Evolutionary conservation across 2,797 vertebrate genomes (phyloP).

Genomic region (Sardinella longiceps): DNA sequence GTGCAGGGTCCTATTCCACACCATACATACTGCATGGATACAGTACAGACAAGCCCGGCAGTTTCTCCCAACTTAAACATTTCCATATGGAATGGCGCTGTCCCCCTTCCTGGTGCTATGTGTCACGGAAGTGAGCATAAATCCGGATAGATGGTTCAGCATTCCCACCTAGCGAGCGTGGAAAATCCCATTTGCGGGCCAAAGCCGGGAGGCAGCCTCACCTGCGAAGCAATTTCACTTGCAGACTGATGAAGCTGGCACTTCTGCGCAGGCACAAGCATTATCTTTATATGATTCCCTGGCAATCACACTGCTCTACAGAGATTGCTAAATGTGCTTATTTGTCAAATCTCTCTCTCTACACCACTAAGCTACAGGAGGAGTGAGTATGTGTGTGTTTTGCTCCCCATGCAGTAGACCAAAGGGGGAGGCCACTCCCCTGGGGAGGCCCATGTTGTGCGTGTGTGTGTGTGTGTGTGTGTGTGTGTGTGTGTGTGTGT

Average conservation of each 20-base stretch:
- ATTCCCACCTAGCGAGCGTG: background rate
- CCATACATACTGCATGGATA: background rate
- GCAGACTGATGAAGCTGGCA: conserved; percentile 34
- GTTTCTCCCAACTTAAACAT: background rate
- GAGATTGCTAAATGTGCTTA: conserved; percentile 46
- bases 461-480: too few relatives aligned
- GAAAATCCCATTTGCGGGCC: background rate
- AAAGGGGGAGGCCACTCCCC: background rate
- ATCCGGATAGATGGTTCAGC: conserved; percentile 21
- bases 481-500: background rate
- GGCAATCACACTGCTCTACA: conserved; percentile 39
- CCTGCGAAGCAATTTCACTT: conserved; percentile 29
- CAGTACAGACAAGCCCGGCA: background rate
- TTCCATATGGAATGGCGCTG: background rate
- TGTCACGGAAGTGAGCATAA: background rate
- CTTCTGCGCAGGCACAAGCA: conserved; percentile 39
- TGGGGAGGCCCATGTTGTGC: background rate
- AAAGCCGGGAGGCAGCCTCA: conserved; percentile 26
- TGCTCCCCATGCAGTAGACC: conserved; percentile 16
- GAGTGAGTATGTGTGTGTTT: background rate
- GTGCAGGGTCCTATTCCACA: background rate
- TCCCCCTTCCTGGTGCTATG: background rate
- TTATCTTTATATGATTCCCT: conserved; percentile 44
- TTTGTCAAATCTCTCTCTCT: conserved; percentile 37
- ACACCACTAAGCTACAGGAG: conserved; percentile 16